Base-by-base conservation (phyloP, 2,797 vertebrate genomes). In the Meriones psammophilus region DNA sequence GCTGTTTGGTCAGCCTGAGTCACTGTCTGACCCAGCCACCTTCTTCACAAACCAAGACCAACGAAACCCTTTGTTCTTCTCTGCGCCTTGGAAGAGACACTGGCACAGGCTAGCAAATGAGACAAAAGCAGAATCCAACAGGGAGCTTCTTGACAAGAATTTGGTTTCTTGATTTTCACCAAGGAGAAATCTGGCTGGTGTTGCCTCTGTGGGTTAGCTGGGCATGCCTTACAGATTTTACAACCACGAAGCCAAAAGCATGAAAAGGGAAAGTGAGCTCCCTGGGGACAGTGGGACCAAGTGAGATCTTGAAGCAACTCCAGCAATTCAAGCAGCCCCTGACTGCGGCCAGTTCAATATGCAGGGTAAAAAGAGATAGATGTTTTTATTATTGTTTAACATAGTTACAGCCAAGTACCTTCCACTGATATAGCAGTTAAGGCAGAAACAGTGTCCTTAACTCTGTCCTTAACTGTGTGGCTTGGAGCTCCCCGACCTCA, bases 201-300 rank as follows among this genome's bases (percentile, higher is more conserved):
- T 22, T 84, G 9, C n/a, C 39, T 69, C 20, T 77, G 14, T 46
- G 7, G 36, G 24, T 50, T 81, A 39, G 0, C 30, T 58, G 22
- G 15, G 9, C n/a, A 58, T 89, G 36, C 0, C 24, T 28, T 76
- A 36, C 18, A 28, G 15, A 39, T 30, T 89, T 66, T n/a, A 12
- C 4, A 69, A 81, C 17, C n/a, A 50, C 33, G 30, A 87, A 62
- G n/a, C 46, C 79, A 83, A 83, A 90, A 28, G 3, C 1, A 66
- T 62, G 50, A 91, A 83, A 94, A 84, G n/a, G 36, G 88, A 95
- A 96, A 92, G 20, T 2, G 28, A 94, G 24, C 46, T 78, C 93
- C n/a, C 0, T 80, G n/a, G 42, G 39, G 14, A 80, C 30, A 62
- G 5, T 54, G 39, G 39, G 68, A 80, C 36, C 28, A 56, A 93